Evolutionary conservation across 2,888 invertebrate genomes (phyloP), one percentile per base, ranked within the genome.

Genomic region (Thecophora atra): DNA sequence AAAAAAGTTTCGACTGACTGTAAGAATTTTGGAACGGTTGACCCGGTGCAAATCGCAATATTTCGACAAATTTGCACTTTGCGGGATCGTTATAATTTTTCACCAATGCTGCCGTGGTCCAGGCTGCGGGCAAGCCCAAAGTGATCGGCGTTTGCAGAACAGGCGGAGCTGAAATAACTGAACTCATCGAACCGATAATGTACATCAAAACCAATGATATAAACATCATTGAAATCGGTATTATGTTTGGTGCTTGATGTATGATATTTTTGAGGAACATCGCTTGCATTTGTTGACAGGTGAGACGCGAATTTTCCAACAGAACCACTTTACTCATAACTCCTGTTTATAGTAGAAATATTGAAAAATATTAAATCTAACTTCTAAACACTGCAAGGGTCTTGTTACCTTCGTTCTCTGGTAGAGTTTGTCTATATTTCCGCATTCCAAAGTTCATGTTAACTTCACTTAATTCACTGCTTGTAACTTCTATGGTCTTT

Each of bases 171-270:
- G 74, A 68, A 5, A 81, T 65, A 21, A 77, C 67, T 3, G 77
- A 65, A 6, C 76, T 77, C 37, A 83, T 19, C 3, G 74, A 73
- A 0, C 79, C 76, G 13, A 81, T 76, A 6, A 79, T 44, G 5
- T 81, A 70, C 11, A 82, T 77, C 24, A 81, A 65, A n/a, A 83
- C 24, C 6, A 80, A 75, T 15, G 87, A 93, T 91, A 89, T 91
- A 89, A 80, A 75, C 30, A 83, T 78, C 78, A 81, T 80, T 5
- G 81, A 71, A 4, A 82, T 58, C 3, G 82, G 81, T 78, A 82
- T 81, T 0, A 79, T 65, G 74, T 78, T 81, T 0, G 82, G 82
- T 0, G 82, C 81, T 66, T 80, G 76, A 47, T 81, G 77, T 17
- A 82, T 75, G 73, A 82, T 74, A 28, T 81, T 82, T 54, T 82